These are phyloP conservation scores for Prunella strophiata DNA, from an alignment of 2,797 vertebrate species.

Conservation along the genomic window DNA sequence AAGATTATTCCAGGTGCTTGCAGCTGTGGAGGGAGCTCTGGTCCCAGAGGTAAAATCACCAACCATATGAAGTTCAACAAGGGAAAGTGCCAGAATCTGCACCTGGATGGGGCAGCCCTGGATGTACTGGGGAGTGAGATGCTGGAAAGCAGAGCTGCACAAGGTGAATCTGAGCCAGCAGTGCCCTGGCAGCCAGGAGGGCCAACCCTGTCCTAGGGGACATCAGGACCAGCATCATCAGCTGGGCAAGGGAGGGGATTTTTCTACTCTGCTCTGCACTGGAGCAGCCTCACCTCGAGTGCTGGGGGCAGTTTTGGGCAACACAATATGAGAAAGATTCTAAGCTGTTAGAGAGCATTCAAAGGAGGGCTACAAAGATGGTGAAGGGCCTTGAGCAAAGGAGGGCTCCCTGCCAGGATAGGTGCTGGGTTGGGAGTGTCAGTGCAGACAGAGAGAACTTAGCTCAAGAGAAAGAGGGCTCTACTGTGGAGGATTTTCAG, in stretches of 20 bases:
- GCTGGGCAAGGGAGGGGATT: background rate
- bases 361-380: background rate
- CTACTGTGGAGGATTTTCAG: background rate
- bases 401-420: rapidly evolving
- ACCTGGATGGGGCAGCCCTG: background rate
- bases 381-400: background rate
- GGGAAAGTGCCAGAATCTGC: background rate
- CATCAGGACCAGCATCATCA: background rate
- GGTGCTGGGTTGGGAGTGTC: rapidly evolving
- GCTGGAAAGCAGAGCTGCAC: background rate
- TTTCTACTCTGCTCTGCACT: rapidly evolving
- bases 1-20: background rate
- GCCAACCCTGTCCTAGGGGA: rapidly evolving
- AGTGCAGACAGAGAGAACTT: background rate
- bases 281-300: rapidly evolving
- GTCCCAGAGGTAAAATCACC: background rate
- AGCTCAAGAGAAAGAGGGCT: background rate
- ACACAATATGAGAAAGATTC: background rate
- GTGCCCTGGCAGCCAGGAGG: background rate
- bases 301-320: rapidly evolving
- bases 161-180: background rate
- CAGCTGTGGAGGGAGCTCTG: background rate
- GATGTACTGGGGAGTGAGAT: background rate
- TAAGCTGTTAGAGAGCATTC: background rate
- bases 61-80: background rate